Base-by-base conservation (phyloP, 64 coral and sea anemone species). In the Hydrozoanthus tunicans region DNA sequence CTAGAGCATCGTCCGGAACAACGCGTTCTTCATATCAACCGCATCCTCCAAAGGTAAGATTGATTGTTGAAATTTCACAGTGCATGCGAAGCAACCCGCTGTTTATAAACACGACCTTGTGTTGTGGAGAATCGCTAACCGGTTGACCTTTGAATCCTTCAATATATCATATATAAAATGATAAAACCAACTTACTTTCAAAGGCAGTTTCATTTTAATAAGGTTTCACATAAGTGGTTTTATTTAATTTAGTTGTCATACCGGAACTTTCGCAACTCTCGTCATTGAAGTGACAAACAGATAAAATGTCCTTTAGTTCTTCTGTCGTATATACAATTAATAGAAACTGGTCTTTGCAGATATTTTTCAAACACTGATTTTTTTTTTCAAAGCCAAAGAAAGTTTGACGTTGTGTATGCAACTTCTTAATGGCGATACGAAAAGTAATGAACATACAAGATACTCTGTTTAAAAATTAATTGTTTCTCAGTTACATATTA, bases 1-100 rank as follows among this genome's bases (percentile, higher is more conserved):
- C 92, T 43, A 17, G 67, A 23, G 60, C 68, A 9, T 80, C 89
- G 57, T 77, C 79, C 7, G 32, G 32, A 43, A 43, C 32, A 2
- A 71, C 32, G 1, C 69, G 90, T 5, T 94, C 78, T 14, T 76
- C 76, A 12, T 83, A 96, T 62, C 95, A 96, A 90, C 95, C 95
- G n/a, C 83, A 84, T 4, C 77, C 93, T 24, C 95, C 95, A 26
- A 96, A 96, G 95, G 95, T 96, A 56, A 73, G 81, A 15, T 14
- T 85, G 5, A 32, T 24, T 82, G 24, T 17, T 82, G 4, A 20
- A 71, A 17, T 24, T 82, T 83, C 9, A 14, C 51, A 20, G 57
- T 51, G 20, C 8, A 56, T 79, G 53, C 57, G 77, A 55, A 12
- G 14, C 12, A n/a, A 58, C 43, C 15, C 14, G 55, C 77, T 58